A percentile compares a stretch with the other conserved stretches of the same genome.
phyloP scores from a whole-genome alignment of 2,888 invertebrate species.

The Amblyjoppa proteus region DNA sequence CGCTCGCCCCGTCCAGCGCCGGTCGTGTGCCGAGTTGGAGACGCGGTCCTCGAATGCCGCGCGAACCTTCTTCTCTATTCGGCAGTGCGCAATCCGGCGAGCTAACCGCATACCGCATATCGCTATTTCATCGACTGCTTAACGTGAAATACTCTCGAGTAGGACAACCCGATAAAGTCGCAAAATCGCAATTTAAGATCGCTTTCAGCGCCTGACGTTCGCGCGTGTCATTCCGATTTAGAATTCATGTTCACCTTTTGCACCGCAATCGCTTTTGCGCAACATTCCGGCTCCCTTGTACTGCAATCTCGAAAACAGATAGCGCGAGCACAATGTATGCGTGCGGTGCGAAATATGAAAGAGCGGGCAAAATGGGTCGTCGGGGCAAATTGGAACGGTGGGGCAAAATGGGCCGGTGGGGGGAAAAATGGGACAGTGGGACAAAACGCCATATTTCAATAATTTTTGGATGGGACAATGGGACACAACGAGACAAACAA shows the following conservation, averaged over 20 bases:
- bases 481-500: no score
- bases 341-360: neutral
- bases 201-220: conserved; percentile 6
- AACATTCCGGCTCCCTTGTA: neutral
- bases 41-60: neutral
- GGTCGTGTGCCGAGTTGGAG: neutral
- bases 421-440: no score
- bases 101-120: neutral
- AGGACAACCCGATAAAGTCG: conserved; percentile 13
- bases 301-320: neutral
- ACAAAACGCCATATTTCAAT: no score
- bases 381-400: no score
- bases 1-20: neutral
- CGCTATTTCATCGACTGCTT: neutral
- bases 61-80: neutral
- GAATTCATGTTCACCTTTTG: neutral
- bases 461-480: neutral
- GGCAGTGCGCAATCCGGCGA: neutral
- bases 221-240: neutral
- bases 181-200: conserved; percentile 14
- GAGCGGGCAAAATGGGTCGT: no score
- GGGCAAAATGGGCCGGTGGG: no score
- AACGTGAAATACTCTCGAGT: neutral
- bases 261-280: neutral
- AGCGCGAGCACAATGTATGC: neutral